phyloP scores from a whole-genome alignment of 1,140 invertebrate species.

The Euwallacea similis region DNA sequence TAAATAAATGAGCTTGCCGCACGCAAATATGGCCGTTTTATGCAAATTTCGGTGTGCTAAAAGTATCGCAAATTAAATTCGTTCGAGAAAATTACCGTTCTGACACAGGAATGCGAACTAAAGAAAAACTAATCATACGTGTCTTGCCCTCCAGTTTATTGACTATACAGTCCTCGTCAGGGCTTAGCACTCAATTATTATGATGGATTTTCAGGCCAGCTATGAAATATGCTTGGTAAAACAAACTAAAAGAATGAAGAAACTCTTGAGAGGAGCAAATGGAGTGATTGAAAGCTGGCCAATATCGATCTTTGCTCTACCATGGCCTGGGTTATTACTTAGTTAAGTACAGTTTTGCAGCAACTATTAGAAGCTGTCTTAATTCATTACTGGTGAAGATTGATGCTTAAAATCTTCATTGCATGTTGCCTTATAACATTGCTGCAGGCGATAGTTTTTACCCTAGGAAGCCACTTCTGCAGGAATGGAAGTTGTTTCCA shows the following conservation, averaged over 20 bases:
- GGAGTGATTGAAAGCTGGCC: slow-evolving; percentile 1
- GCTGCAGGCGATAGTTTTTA: too few species aligned
- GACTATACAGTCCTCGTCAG: too few species aligned
- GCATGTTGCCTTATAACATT: too few species aligned
- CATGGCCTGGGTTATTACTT: not conserved
- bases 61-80: slow-evolving; percentile 10
- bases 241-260: not conserved
- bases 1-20: slow-evolving; percentile 33
- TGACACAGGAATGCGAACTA: not conserved
- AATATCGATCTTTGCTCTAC: not conserved
- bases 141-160: too few species aligned
- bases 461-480: too few species aligned
- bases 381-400: slow-evolving; percentile 1
- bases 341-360: slow-evolving; percentile 2
- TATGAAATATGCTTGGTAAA: too few species aligned
- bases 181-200: too few species aligned
- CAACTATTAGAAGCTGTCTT: not conserved
- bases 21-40: slow-evolving; percentile 35
- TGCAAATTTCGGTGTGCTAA: slow-evolving; percentile 20
- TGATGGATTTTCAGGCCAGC: too few species aligned
- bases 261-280: not conserved
- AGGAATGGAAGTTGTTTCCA: too few species aligned
- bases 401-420: slow-evolving; percentile 1
- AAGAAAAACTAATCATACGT: not conserved
- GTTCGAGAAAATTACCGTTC: slow-evolving; percentile 3